Conservation (phyloP, 2,113 vertebrate species). For the Embiotoca jacksoni region DNA sequence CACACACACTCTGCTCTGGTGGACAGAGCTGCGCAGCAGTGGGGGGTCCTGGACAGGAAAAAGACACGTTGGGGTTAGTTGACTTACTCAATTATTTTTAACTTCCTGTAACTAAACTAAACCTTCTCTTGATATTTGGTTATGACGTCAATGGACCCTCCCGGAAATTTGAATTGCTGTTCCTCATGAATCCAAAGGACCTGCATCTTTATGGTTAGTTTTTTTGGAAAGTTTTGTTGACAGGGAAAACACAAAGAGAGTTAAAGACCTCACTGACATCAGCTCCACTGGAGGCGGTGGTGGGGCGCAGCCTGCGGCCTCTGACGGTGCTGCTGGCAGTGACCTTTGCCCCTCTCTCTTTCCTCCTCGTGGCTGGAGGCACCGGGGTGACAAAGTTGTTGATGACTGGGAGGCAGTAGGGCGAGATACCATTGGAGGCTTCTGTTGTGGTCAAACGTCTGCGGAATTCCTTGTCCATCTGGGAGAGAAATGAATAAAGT, state of each 20-base stretch:
- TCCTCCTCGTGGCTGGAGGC: slow-evolving; percentile 82
- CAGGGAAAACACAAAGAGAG: background rate
- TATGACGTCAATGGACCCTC: background rate
- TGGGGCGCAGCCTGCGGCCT: slow-evolving; percentile 82
- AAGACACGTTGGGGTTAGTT: background rate
- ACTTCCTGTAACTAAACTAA: background rate
- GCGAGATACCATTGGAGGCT: slow-evolving; percentile 73
- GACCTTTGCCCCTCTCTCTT: slow-evolving; percentile 61
- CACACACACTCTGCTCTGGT: slow-evolving; percentile 84
- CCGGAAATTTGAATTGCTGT: background rate
- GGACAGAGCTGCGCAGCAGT: slow-evolving; percentile 81
- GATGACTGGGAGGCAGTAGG: slow-evolving; percentile 86
- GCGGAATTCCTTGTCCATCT: slow-evolving; percentile 83
- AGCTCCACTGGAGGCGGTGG: slow-evolving; percentile 79
- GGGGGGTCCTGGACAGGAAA: slow-evolving; percentile 81
- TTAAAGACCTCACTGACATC: slow-evolving; percentile 77
- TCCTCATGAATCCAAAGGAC: slow-evolving; percentile 8
- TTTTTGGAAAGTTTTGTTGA: slow-evolving; percentile 33
- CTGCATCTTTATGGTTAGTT: background rate
- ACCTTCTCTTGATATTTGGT: too few relatives aligned
- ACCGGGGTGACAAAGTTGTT: slow-evolving; percentile 82
- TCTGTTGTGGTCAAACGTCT: slow-evolving; percentile 72
- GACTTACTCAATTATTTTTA: background rate
- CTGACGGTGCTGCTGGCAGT: slow-evolving; percentile 60
- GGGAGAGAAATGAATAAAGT: slow-evolving; percentile 52